phyloP scores from a whole-genome alignment of 2,888 invertebrate genomes.

The Yponomeuta cagnagella region DNA sequence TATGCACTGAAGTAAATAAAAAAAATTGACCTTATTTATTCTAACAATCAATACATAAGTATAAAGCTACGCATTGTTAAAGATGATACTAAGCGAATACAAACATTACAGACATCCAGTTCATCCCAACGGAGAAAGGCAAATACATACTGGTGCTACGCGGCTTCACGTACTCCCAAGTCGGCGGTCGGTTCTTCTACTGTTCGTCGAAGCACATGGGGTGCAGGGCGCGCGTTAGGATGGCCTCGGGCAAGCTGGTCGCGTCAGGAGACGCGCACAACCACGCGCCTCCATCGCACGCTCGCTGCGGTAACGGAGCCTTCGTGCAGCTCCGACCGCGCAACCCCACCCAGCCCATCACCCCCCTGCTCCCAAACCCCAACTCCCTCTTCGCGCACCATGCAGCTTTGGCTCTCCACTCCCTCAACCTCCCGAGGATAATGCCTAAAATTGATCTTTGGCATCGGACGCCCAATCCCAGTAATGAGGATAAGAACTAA shows the following conservation, averaged over 20 bases:
- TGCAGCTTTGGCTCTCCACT: slow-evolving; percentile 29
- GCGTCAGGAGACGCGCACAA: slow-evolving; percentile 62
- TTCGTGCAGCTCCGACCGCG: slow-evolving; percentile 65
- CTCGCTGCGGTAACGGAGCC: slow-evolving; percentile 67
- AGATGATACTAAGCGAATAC: background rate
- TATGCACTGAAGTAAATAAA: too few species aligned
- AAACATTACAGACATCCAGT: slow-evolving; percentile 61
- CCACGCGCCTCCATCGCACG: slow-evolving; percentile 65
- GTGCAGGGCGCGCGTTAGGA: slow-evolving; percentile 58
- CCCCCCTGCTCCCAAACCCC: slow-evolving; percentile 33
- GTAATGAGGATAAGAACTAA: slow-evolving; percentile 21
- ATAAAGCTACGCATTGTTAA: too few species aligned
- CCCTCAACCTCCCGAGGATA: slow-evolving; percentile 58
- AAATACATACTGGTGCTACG: slow-evolving; percentile 65
- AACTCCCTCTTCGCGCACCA: slow-evolving; percentile 33
- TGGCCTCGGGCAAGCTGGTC: slow-evolving; percentile 55
- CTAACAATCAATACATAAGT: too few species aligned
- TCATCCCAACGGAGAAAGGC: slow-evolving; percentile 70
- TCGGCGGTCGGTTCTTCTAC: slow-evolving; percentile 69
- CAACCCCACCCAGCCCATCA: slow-evolving; percentile 26
- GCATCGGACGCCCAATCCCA: slow-evolving; percentile 46
- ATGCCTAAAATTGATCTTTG: slow-evolving; percentile 64
- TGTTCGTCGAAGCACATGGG: slow-evolving; percentile 71
- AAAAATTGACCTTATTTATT: too few species aligned
- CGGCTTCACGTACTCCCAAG: slow-evolving; percentile 68